Evolutionary conservation across 2,113 vertebrate genomes (phyloP), one percentile per base, ranked within the genome.

Genomic region (Morphnarchus princeps): DNA sequence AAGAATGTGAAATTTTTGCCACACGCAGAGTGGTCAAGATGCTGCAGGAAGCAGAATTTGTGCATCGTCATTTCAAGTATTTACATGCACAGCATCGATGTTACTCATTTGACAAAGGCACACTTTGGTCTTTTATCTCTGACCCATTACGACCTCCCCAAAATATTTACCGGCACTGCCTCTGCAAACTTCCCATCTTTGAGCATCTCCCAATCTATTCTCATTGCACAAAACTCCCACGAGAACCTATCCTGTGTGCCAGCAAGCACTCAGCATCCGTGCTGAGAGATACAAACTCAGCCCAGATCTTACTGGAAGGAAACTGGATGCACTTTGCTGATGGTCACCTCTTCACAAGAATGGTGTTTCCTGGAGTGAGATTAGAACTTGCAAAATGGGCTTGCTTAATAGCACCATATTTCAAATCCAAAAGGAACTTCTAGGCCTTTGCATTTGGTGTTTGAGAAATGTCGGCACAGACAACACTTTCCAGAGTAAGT

Each of bases 381-480:
- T 62, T 80, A 85, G 73, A 91, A 74, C 54, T 88, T 77, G 72
- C 78, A 94, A 96, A 85, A 90, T 4, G 14, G 19, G 4, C 32
- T 95, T 95, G 87, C 73, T 82, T 85, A 84, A 92, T 40, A 82
- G 42, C 21, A 24, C 36, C 1, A 0, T 57, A 55, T 91, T 97
- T 95, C 81, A 87, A 82, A 93, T 73, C 62, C 58, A 58, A 58
- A 93, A 94, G 20, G 45, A 82, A 94, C 52, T 82, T 38, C 29
- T 34, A 70, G 71, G 49, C 29, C 47, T 82, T 73, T 78, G 87
- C 54, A 66, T 38, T 63, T 11, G 10, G 20, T 59, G 62, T 62
- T 93, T 96, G 91, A 95, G 95, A 97, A 98, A 97, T 40, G 43
- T 59, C 28, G 2, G 25, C 50, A 36, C 22, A 21, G 31, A 54